phyloP scores from a whole-genome alignment of 2,797 vertebrate species.

The Lutjanus campechanus region DNA sequence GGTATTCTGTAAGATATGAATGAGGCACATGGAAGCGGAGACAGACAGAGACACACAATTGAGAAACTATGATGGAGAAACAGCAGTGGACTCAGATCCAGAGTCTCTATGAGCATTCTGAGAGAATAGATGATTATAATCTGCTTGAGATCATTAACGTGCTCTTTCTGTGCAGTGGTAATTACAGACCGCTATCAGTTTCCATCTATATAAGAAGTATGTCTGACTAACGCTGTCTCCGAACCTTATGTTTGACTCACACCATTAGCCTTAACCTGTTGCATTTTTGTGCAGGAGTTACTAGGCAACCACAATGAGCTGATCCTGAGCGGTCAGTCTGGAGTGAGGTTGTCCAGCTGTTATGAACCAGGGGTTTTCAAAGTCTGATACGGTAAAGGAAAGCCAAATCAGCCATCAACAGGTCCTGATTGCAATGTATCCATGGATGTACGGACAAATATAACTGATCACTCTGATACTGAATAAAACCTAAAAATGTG shows the following conservation, averaged over 20 bases:
- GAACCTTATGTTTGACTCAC: conserved; percentile 8
- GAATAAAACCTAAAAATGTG: background rate
- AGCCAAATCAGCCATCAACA: background rate
- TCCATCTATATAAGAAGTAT: background rate
- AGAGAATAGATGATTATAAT: background rate
- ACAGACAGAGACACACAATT: background rate
- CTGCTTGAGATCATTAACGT: background rate
- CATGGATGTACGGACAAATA: background rate
- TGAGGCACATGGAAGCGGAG: background rate
- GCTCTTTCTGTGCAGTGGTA: background rate
- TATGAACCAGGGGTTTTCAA: background rate
- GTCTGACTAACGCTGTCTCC: conserved; percentile 7
- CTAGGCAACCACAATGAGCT: conserved; percentile 63
- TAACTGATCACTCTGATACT: background rate
- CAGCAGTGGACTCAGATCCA: background rate
- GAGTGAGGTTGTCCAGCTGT: conserved; percentile 8
- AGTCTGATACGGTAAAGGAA: background rate
- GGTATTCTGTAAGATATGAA: conserved; percentile 6
- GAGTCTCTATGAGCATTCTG: conserved; percentile 1
- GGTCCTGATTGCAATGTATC: too few relatives aligned
- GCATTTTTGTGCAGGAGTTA: conserved; percentile 56
- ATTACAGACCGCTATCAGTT: conserved; percentile 18
- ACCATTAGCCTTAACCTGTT: conserved; percentile 60
- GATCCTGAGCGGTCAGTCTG: conserved; percentile 36
- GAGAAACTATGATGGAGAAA: background rate